phyloP scores from a whole-genome alignment of 1,140 invertebrate species.

The Tetramorium simillimum region DNA sequence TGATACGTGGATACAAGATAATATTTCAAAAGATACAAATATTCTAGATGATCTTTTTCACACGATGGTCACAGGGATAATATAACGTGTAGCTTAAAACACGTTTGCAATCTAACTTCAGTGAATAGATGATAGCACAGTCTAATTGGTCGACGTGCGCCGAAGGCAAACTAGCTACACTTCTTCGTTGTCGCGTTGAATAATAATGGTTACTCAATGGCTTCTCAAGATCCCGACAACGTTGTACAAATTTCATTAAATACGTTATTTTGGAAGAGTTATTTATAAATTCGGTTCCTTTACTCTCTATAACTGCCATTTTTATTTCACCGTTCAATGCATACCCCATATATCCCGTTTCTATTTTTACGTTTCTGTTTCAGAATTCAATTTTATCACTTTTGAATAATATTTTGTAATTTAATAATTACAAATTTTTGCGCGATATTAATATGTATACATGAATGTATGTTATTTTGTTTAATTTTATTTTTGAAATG shows the following conservation, averaged over 20 bases:
- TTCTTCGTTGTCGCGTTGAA: conserved; percentile 66
- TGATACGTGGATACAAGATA: not conserved
- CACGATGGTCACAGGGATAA: conserved; percentile 6
- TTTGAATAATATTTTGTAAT: not conserved
- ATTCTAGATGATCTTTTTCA: not conserved
- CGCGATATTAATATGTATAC: not conserved
- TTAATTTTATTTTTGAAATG: not conserved
- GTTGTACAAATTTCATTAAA: not conserved
- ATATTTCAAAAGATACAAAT: not conserved
- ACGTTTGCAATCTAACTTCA: conserved; percentile 70
- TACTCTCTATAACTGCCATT: not conserved
- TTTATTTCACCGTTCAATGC: not conserved
- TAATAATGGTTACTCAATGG: conserved; percentile 4
- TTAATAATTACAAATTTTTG: not conserved
- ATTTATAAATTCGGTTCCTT: not conserved
- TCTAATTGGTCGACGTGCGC: conserved; percentile 73
- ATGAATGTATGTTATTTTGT: not conserved
- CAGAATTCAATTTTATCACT: not conserved
- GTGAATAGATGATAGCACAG: conserved; percentile 40
- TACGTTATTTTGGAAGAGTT: not conserved
- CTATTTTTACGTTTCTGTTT: too few species aligned
- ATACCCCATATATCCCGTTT: not conserved
- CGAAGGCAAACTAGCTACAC: conserved; percentile 64
- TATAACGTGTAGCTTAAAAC: conserved; percentile 24
- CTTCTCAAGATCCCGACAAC: conserved; percentile 8